These are phyloP conservation scores for Cephalopterus ornatus DNA, from an alignment of 2,113 vertebrate genomes.

Conservation along the genomic window DNA sequence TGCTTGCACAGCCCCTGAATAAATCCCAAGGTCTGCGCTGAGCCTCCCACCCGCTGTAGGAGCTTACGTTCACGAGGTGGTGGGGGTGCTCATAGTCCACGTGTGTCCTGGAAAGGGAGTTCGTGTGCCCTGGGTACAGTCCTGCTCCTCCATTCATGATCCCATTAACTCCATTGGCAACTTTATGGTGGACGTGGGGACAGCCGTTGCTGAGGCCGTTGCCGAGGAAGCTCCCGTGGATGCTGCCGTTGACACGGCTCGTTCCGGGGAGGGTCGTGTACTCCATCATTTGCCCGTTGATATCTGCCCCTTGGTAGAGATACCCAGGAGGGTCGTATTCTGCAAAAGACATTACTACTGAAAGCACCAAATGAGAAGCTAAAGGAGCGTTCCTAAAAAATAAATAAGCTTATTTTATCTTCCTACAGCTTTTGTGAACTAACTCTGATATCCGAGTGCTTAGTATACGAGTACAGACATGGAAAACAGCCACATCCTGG, in stretches of 20 bases:
- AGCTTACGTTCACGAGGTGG: slow-evolving; percentile 85
- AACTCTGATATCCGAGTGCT: background rate
- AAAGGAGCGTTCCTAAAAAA: fast-evolving
- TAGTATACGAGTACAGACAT: fast-evolving
- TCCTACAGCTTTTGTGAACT: background rate
- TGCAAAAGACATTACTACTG: background rate
- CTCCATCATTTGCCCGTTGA: slow-evolving; percentile 85
- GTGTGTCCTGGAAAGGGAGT: slow-evolving; percentile 62
- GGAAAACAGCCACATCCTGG: background rate
- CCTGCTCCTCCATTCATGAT: slow-evolving; percentile 67
- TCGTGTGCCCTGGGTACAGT: slow-evolving; percentile 69
- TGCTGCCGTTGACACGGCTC: slow-evolving; percentile 75
- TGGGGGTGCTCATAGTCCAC: slow-evolving; percentile 83
- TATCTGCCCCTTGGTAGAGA: slow-evolving; percentile 84
- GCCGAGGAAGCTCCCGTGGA: slow-evolving; percentile 77
- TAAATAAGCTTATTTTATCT: background rate
- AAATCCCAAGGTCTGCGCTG: background rate
- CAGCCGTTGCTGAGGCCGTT: slow-evolving; percentile 77
- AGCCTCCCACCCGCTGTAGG: fast-evolving
- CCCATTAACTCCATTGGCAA: slow-evolving; percentile 73
- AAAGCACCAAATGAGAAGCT: background rate
- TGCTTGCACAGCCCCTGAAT: background rate
- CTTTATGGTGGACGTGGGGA: slow-evolving; percentile 85
- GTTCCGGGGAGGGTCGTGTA: slow-evolving; percentile 81
- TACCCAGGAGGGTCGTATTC: slow-evolving; percentile 92